Evolutionary conservation across 2,888 invertebrate genomes (phyloP), one percentile per base, ranked within the genome.

Genomic region (Andricus quercusramuli): DNA sequence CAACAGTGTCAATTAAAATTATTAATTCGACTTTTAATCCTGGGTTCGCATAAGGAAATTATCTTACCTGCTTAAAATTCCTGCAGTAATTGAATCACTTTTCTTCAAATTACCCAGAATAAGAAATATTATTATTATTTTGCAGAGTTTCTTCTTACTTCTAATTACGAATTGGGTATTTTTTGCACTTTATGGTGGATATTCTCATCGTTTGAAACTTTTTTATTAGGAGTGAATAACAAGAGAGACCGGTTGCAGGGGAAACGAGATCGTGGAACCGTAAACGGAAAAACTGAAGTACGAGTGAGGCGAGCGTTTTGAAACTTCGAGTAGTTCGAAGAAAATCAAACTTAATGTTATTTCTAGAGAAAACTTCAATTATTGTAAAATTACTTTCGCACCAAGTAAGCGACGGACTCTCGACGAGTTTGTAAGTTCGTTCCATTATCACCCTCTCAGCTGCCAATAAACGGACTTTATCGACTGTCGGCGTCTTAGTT

Each of bases 331-430:
- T 44, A 74, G 9, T 74, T 22, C 32, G 51, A 74, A 56, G 56
- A 56, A 56, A 56, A 74, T 74, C 56, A 74, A 74, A 74, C 74
- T 74, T 22, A 20, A 56, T n/a, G 51, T 51, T 70, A 32, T 56
- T 74, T 51, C 37, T 37, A 29, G 32, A 37, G 56, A n/a, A 74
- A 59, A 59, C n/a, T 74, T 59, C 56, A 74, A 32, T 74, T 37
- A 74, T 74, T 74, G 51, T 74, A 74, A 56, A 70, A 74, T 74
- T 74, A 74, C 70, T 74, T 74, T 74, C n/a, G 51, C 70, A 32
- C 32, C 3, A 9, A 20, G 47, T 51, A 51, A 74, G 56, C 47
- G 51, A 32, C 11, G 29, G 20, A 51, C 70, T 47, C 29, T 51
- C 37, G 51, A 56, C 29, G 32, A 51, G 25, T 74, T 51, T 51